Base-by-base conservation (phyloP, 92 coral and sea anemone genomes). In the Muricea muricata region DNA sequence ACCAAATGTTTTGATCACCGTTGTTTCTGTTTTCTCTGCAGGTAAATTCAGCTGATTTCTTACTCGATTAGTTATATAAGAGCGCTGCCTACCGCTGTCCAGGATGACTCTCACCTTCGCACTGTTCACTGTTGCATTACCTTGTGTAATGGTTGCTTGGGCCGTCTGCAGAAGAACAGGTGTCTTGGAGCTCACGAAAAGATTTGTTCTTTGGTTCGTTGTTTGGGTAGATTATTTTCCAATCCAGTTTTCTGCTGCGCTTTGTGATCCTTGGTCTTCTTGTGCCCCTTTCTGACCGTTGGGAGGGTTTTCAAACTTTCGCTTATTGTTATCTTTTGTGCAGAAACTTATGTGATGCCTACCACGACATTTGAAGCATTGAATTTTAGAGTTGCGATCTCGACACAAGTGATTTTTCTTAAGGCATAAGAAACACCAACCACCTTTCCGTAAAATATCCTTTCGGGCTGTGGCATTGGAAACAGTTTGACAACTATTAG, bases 1-100 rank as follows among this genome's bases (percentile, higher is more conserved):
- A n/a, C 91, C 91, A 86, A 92, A 89, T 35, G 84, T 87, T 56
- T 89, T 91, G 18, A 89, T 89, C 60, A 82, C 45, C 45, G 89
- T 39, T 28, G 87, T 32, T 33, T 90, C 95, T n/a, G 87, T 67
- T 7, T 73, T 68, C 26, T 69, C 83, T n/a, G 50, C 50, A 32
- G 90, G 85, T 30, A 92, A 73, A 68, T 79, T 85, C 78, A 92
- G 80, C 37, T 66, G 72, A 20, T 73, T 21, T 72, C 73, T 87
- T 12, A 93, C 87, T 79, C 88, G 63, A 4, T 68, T 40, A 34
- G 89, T 66, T 73, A 85, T 52, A 80, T 87, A 87, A 7, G 90
- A 75, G 52, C 92, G 70, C 90, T n/a, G n/a, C n/a, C n/a, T n/a
- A n/a, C n/a, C n/a, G n/a, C n/a, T n/a, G n/a, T n/a, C n/a, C n/a